phyloP scores from a whole-genome alignment of 1,140 invertebrate species.

The Druon quercuslanigerum region DNA sequence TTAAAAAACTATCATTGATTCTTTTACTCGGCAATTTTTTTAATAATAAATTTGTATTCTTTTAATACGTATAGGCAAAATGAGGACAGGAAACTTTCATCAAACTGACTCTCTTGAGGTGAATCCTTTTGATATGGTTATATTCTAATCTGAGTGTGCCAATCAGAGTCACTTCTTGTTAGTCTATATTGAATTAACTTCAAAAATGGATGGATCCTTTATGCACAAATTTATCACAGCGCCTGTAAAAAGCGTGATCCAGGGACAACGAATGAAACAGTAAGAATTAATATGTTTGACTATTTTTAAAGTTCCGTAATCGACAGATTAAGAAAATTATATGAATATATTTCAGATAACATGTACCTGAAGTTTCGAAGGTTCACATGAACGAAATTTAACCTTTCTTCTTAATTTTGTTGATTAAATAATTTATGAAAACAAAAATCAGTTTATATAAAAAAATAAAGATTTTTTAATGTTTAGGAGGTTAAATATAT shows the following conservation, averaged over 20 bases:
- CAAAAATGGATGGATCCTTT: conserved; percentile 66
- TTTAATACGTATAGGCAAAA: background rate
- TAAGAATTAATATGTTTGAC: conserved; percentile 57
- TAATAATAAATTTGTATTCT: background rate
- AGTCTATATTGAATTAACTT: conserved; percentile 8
- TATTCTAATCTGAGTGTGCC: background rate
- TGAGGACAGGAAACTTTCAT: background rate
- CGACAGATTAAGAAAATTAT: conserved; percentile 32
- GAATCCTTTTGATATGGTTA: background rate
- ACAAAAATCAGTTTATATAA: too few relatives aligned
- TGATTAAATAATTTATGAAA: too few relatives aligned
- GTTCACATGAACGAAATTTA: too few relatives aligned
- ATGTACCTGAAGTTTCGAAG: too few relatives aligned
- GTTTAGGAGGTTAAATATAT: too few relatives aligned
- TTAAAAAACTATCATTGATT: background rate
- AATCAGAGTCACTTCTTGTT: background rate
- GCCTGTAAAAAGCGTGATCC: conserved; percentile 68
- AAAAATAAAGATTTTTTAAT: too few relatives aligned
- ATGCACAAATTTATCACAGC: conserved; percentile 64
- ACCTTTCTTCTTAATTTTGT: too few relatives aligned
- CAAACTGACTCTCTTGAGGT: background rate
- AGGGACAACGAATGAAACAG: conserved; percentile 69
- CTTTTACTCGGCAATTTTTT: background rate
- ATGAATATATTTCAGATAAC: background rate
- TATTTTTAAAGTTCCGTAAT: conserved; percentile 34